Evolutionary conservation across 2,888 invertebrate species (phyloP), one percentile per base, ranked within the genome.

Genomic region (Adela reaumurella): DNA sequence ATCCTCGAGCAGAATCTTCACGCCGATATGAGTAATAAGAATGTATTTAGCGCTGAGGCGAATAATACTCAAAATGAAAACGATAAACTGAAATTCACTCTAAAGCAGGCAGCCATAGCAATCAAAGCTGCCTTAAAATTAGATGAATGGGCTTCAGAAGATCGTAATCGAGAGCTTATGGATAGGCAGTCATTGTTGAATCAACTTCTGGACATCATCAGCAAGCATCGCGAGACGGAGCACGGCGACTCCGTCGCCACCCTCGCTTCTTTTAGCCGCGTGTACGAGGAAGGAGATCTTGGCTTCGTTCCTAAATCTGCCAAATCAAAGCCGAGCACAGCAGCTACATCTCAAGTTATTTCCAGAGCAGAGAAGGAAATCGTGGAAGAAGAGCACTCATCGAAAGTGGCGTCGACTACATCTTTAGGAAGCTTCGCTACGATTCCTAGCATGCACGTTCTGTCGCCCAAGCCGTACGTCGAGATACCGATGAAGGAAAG

Each of bases 251-350:
- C 78, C 14, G 56, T 64, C 50, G 69, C 70, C 19, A 76, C 83
- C 44, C 59, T 76, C 41, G 74, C 76, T 19, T 83, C 84, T 1
- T 59, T 82, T 19, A 72, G 68, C 1, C 78, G 77, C 41, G 68
- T 84, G 18, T 88, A 88, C 56, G 70, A 77, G 46, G 81, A 82
- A 54, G 88, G 88, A 11, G 86, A 86, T 62, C 78, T 87, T 51
- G 88, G 88, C 8, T 86, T 88, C 54, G 70, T 87, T 52, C 86
- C 86, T 0, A 83, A 83, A 57, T 56, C 63, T 17, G 43, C 52
- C 18, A 44, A 54, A 16, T 74, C 67, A 49, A 70, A 64, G 52
- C 57, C 67, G 1, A 46, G 55, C 4, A 19, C 52, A 35, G 56
- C 62, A 3, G 48, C 61, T 2, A 51, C 55, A 28, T 14, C 11